A percentile compares a stretch with the other conserved stretches of the same genome.
phyloP scores from a whole-genome alignment of 2,113 vertebrate species.

The Synodontis membranacea region DNA sequence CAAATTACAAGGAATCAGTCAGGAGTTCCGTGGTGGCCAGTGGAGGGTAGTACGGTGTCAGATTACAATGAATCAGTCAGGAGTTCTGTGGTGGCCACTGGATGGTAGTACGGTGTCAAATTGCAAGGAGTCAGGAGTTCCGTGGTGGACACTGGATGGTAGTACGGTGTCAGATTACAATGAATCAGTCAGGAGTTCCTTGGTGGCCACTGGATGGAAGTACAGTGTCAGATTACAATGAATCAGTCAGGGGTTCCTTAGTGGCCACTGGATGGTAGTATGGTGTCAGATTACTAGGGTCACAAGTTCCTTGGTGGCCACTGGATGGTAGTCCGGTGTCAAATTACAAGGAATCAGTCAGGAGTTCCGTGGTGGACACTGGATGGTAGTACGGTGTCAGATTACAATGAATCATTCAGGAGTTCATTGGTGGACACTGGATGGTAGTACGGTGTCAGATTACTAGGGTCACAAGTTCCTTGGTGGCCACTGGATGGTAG shows the following conservation, averaged over 20 bases:
- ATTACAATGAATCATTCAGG: neutral
- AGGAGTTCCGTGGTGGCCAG: neutral
- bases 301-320: conserved; percentile 1
- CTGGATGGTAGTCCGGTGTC: conserved; percentile 32
- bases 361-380: neutral
- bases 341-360: neutral
- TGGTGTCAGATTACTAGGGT: too few species aligned
- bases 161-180: neutral
- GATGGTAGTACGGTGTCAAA: neutral
- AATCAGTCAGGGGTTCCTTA: too few species aligned
- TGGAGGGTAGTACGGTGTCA: neutral
- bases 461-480: neutral
- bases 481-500: neutral
- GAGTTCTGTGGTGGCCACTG: too few species aligned
- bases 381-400: neutral
- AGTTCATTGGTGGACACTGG: neutral
- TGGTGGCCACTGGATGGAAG: neutral
- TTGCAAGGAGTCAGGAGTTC: neutral
- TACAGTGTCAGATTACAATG: too few species aligned
- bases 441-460: neutral
- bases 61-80: neutral
- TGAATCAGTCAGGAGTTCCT: neutral
- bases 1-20: too few species aligned
- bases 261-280: too few species aligned
- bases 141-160: neutral